Evolutionary conservation across 2,888 invertebrate genomes (phyloP), one percentile per base, ranked within the genome.

Genomic region (Tineola bisselliella): DNA sequence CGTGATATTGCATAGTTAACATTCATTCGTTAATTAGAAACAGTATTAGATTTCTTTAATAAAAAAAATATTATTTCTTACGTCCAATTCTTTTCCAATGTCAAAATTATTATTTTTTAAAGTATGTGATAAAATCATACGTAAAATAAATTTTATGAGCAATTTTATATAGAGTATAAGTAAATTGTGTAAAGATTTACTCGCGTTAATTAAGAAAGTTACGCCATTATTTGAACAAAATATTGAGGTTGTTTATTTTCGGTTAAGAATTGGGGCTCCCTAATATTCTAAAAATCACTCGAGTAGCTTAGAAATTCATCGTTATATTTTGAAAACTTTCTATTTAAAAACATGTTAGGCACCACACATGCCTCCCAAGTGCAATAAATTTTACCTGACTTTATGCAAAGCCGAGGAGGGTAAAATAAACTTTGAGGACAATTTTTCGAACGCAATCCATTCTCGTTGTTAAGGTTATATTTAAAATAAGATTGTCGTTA

Each of bases 401-500:
- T 17, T 4, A 25, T 18, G 56, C 56, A 56, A 19, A 25, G 18
- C 56, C 19, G 30, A 13, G 25, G 56, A 56, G 56, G 30, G 56
- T 56, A 19, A 56, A 56, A 38, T 38, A 38, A 38, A 38, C 38
- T 38, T 6, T 30, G 2, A 4, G 25, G 64, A 67, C 11, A 30
- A 59, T 18, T 44, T 19, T 15, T 44, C 13, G 5, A 43, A 44
- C 13, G n/a, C 17, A 31, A 38, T 11, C n/a, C 15, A 44, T 18
- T 43, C 44, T 59, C 59, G 59, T 59, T 44, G n/a, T 48, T 48
- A 48, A 48, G 48, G 38, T 38, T 48, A 25, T 6, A 59, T 69
- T 76, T 75, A 70, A 70, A 72, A 69, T 84, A 84, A 81, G 81
- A 77, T 84, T 83, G 80, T 83, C 81, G 76, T 79, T 83, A 83